Conservation (phyloP, 1,140 invertebrate species). For the Apis mellifera region DNA sequence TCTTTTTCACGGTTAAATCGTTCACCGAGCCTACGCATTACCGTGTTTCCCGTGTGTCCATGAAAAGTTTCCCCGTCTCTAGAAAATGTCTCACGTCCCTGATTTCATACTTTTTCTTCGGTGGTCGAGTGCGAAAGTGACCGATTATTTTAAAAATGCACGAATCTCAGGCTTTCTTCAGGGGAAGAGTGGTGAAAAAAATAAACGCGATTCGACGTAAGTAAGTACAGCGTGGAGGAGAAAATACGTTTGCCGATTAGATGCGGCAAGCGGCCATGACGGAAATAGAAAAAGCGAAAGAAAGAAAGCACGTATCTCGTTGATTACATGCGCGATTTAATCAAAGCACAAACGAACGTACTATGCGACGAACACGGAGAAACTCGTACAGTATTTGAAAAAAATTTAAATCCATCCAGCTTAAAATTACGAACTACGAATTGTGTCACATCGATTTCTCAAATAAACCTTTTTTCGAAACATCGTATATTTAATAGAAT, state of each 20-base stretch:
- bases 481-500: too few relatives aligned
- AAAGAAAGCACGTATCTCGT: conserved; percentile 9
- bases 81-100: conserved; percentile 37
- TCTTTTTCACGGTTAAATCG: conserved; percentile 27
- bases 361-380: background rate
- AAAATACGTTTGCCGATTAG: conserved; percentile 42
- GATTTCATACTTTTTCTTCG: conserved; percentile 8
- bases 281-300: conserved; percentile 20
- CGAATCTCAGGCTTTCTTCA: background rate
- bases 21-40: background rate
- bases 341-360: background rate
- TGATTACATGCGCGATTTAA: conserved; percentile 32
- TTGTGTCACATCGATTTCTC: too few relatives aligned
- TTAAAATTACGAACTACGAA: too few relatives aligned
- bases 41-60: background rate
- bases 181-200: background rate
- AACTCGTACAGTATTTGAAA: background rate
- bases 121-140: conserved; percentile 23
- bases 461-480: too few relatives aligned
- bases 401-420: background rate
- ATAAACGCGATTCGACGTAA: background rate
- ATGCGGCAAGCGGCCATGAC: conserved; percentile 38
- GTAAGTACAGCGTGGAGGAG: background rate
- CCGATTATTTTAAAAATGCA: conserved; percentile 5
- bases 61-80: background rate